phyloP scores from a whole-genome alignment of 2,888 invertebrate species.

The Strigamia crassipes region DNA sequence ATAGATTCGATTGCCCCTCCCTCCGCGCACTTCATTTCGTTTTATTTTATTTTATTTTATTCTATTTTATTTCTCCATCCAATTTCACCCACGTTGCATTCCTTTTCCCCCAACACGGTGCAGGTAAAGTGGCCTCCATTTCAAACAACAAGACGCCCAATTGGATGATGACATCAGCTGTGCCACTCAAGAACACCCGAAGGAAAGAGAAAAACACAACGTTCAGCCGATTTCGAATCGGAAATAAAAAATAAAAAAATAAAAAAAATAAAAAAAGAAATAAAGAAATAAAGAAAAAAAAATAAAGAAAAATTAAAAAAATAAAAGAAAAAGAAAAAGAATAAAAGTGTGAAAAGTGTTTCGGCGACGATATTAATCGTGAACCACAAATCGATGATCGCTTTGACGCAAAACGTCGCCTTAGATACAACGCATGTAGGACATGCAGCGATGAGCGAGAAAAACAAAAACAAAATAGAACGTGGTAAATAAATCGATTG shows the following conservation, averaged over 20 bases:
- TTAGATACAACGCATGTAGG: too few relatives aligned
- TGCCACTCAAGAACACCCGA: conserved; percentile 24
- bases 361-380: background rate
- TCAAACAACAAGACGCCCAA: background rate
- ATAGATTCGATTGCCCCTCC: background rate
- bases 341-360: conserved; percentile 11
- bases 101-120: background rate
- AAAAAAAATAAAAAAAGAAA: background rate
- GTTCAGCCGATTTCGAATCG: background rate
- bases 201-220: background rate
- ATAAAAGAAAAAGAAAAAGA: too few relatives aligned
- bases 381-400: background rate
- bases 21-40: background rate
- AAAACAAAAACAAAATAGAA: conserved; percentile 1
- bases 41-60: background rate
- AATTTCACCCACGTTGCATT: background rate
- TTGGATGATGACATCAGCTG: conserved; percentile 31
- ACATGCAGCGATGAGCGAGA: too few relatives aligned
- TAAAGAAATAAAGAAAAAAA: background rate
- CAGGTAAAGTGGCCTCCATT: conserved; percentile 37
- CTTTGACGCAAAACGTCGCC: too few relatives aligned
- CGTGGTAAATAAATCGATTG: background rate
- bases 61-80: background rate
- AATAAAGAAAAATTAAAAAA: too few relatives aligned
- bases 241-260: too few relatives aligned